A percentile compares a stretch with the other conserved stretches of the same genome.
These are phyloP conservation scores for Stegophylla sp. DNA, from an alignment of 2,888 invertebrate species.

Conservation along the genomic window DNA sequence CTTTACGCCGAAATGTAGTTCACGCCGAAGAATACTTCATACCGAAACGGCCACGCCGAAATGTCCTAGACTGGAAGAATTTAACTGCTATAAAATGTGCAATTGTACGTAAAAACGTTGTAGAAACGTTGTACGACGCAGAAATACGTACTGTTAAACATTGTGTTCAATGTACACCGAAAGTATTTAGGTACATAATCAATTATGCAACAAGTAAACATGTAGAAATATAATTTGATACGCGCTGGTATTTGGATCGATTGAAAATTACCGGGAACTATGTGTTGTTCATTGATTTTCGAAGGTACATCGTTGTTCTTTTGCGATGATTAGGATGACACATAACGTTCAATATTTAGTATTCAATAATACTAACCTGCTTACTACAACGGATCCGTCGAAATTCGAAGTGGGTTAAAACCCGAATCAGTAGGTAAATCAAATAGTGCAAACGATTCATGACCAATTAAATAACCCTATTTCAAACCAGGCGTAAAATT, in stretches of 20 bases:
- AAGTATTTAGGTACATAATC: background rate
- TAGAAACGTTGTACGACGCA: background rate
- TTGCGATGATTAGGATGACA: too few species aligned
- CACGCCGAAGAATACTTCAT: too few species aligned
- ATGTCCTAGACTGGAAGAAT: constrained; percentile 25
- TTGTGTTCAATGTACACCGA: background rate
- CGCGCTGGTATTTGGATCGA: background rate
- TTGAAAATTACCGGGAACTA: background rate
- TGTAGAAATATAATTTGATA: constrained; percentile 28
- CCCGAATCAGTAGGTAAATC: too few species aligned
- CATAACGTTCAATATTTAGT: too few species aligned
- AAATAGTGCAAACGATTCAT: too few species aligned
- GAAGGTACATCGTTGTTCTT: background rate
- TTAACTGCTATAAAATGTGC: background rate
- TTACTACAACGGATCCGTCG: too few species aligned
- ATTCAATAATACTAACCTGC: too few species aligned
- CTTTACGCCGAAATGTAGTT: too few species aligned
- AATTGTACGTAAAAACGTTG: constrained; percentile 22
- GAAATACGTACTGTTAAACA: constrained; percentile 12
- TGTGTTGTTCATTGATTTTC: background rate
- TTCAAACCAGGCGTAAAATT: background rate
- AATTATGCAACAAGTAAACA: constrained; percentile 9
- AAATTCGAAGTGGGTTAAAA: too few species aligned
- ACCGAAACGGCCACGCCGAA: too few species aligned
- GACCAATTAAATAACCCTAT: background rate